phyloP scores from a whole-genome alignment of 2,888 invertebrate species.

The Chaetogeoica ovagalla region DNA sequence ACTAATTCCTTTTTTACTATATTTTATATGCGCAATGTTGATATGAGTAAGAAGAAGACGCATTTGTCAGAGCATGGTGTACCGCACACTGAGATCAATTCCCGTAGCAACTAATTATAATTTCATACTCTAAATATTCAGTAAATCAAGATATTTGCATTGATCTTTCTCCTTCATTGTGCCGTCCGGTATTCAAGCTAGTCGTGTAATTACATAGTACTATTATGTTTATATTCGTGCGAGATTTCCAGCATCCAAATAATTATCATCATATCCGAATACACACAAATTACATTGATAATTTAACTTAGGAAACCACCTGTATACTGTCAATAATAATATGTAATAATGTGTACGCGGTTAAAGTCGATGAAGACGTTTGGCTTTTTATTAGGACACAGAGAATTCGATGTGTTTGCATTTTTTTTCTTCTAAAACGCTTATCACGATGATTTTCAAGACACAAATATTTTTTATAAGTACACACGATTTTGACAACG shows the following conservation, averaged over 20 bases:
- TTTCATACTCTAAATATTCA: not conserved
- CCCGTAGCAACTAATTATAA: not conserved
- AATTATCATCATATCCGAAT: not conserved
- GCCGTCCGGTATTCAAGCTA: not conserved
- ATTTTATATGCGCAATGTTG: too few species aligned
- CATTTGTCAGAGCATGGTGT: not conserved
- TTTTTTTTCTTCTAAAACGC: too few species aligned
- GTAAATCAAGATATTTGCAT: not conserved
- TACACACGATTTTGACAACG: too few species aligned
- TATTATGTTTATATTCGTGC: not conserved
- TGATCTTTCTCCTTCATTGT: not conserved
- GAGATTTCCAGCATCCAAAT: not conserved
- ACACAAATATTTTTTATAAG: too few species aligned
- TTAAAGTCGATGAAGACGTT: too few species aligned
- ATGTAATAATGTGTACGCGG: too few species aligned
- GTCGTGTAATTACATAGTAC: not conserved
- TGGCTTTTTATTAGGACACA: too few species aligned
- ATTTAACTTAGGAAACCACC: not conserved
- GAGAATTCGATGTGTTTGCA: too few species aligned
- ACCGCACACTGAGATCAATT: not conserved
- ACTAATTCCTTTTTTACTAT: too few species aligned
- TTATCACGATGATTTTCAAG: too few species aligned
- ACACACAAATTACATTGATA: not conserved
- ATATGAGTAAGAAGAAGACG: too few species aligned
- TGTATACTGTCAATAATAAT: too few species aligned